Evolutionary conservation across 2,888 invertebrate species (phyloP).

Genomic region (Chalcosyrphus nemorum): DNA sequence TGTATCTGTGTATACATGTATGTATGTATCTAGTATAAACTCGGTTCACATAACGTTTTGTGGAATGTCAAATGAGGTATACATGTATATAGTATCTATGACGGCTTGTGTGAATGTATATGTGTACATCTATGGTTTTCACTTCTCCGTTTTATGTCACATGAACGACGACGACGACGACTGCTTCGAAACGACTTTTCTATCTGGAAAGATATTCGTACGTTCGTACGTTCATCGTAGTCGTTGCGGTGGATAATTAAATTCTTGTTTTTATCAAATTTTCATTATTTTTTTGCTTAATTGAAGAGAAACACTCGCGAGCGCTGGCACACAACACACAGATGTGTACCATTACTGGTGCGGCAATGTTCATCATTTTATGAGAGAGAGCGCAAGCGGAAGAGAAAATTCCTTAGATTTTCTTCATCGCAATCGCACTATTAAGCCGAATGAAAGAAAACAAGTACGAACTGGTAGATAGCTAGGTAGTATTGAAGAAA

Average conservation of each 20-base stretch:
- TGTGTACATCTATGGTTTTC: constrained; percentile 35
- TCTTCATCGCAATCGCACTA: constrained; percentile 40
- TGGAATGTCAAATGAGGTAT: constrained; percentile 67
- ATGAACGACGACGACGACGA: constrained; percentile 19
- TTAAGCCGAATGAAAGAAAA: constrained; percentile 43
- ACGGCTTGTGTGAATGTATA: background rate
- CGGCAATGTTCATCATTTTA: constrained; percentile 25
- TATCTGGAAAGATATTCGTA: constrained; percentile 53
- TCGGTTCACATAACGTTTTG: constrained; percentile 70
- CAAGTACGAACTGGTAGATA: constrained; percentile 15
- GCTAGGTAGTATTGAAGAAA: constrained; percentile 24
- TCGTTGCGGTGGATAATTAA: constrained; percentile 64
- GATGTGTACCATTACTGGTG: background rate
- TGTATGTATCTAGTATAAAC: constrained; percentile 9
- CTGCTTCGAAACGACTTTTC: constrained; percentile 52
- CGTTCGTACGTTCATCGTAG: constrained; percentile 19
- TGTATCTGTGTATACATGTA: constrained; percentile 37
- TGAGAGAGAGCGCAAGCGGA: constrained; percentile 68
- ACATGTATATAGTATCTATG: constrained; percentile 19
- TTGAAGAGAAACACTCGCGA: constrained; percentile 68
- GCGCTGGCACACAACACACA: constrained; percentile 39
- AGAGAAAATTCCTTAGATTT: constrained; percentile 71
- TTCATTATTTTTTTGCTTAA: constrained; percentile 68
- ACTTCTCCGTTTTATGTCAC: constrained; percentile 69
- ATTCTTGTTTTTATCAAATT: constrained; percentile 71